Evolutionary conservation across 2,113 vertebrate genomes (phyloP), one percentile per base, ranked within the genome.

Genomic region (Chauna torquata): DNA sequence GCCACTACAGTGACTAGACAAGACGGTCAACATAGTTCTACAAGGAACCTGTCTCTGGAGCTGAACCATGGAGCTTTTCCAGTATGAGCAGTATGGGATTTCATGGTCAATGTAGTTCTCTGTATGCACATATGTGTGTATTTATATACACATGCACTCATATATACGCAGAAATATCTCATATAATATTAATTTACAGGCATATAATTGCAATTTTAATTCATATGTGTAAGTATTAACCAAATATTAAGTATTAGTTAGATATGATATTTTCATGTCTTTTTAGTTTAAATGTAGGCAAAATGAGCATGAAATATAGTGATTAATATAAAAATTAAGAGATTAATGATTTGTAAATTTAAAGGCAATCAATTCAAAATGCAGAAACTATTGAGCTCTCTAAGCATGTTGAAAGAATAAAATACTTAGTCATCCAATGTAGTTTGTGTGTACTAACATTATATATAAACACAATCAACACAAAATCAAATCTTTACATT

Each of bases 81-180:
- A 81, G 25, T 8, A 16, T 40, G 5, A 9, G 16, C 22, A 82
- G 2, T 3, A n/a, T 86, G 16, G 10, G 7, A 81, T 38, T 90
- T 83, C 14, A 15, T 10, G 70, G 9, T 36, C 40, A 44, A 8
- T 40, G 11, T 45, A 52, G 16, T 30, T 85, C 12, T 42, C 7
- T 49, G 0, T 50, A 10, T 72, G 4, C 40, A 3, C 40, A 4
- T 27, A 6, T 54, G 2, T 18, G 6, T 44, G 5, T 2, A 30
- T 10, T 34, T 6, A 47, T 15, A 8, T 32, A 54, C 30, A 12
- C 24, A 47, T 61, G 4, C 11, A 4, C 16, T 4, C 15, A 69
- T 6, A 14, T 32, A 17, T 13, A 70, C 12, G 3, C 24, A 64
- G 38, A 64, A 18, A 11, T 18, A 18, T 64, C 16, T 64, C 4